Evolutionary conservation across 2,888 invertebrate genomes (phyloP), one percentile per base, ranked within the genome.

Genomic region (Buathra laborator): DNA sequence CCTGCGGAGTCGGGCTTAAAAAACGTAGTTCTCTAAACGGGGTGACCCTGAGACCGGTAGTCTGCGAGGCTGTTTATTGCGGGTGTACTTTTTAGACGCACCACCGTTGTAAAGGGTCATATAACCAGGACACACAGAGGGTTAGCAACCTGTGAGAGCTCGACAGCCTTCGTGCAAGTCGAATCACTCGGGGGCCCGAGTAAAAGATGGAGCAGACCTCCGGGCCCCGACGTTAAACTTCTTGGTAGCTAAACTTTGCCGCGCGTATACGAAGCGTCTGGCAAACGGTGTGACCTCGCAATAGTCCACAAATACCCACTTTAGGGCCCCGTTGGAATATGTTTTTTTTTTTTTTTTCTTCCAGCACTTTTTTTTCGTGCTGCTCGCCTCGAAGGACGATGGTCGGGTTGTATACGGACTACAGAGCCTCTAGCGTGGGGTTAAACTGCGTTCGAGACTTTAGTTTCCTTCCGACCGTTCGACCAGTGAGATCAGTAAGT

Each of bases 401-500:
- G 87, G 83, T 89, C 87, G 89, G 89, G 88, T 89, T 88, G 89
- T 87, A 86, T 75, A 76, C 86, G 87, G 85, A 85, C 86, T 70
- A 56, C 56, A 62, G 75, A 46, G 67, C n/a, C 71, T 71, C 72
- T 74, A 77, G 83, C 83, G 89, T 90, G 89, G 92, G 90, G 92
- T 92, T 92, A 92, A 91, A 88, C 86, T 78, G 81, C 84, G 62
- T 84, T 87, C 81, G 78, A 71, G 70, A 87, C 88, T 90, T 91
- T 92, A 93, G 93, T 93, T 91, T 85, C 81, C 81, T 86, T 86
- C 84, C 82, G 89, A 87, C 92, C 91, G 88, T 83, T 90, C 87
- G 81, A 77, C 86, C 83, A 88, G 88, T 77, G 83, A 83, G 89
- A 87, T 79, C 78, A 76, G 59, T 10, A 71, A 79, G 66, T 79